These are phyloP conservation scores for Hydrozoanthus tunicans DNA, from an alignment of 64 coral and sea anemone species.

Conservation along the genomic window DNA sequence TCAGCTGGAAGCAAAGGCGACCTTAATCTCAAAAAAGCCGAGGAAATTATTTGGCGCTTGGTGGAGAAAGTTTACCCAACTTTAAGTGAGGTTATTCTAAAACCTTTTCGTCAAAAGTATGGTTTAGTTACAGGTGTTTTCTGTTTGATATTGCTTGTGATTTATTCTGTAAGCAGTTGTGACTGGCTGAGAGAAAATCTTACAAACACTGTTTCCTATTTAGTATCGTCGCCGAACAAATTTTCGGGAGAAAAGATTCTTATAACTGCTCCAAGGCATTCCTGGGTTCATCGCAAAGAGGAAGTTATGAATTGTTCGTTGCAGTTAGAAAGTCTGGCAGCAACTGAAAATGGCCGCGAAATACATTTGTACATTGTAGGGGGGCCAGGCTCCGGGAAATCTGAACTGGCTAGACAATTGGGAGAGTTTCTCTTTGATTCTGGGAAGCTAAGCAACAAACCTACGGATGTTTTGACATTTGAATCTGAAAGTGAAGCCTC, in stretches of 20 bases:
- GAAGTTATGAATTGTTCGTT: constrained; percentile 64
- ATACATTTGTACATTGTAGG: constrained; percentile 82
- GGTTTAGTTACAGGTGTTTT: not conserved
- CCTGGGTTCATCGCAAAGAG: constrained; percentile 56
- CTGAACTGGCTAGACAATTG: constrained; percentile 87
- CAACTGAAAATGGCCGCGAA: constrained; percentile 49
- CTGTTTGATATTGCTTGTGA: not conserved
- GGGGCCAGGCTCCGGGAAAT: constrained; percentile 82
- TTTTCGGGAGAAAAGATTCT: constrained; percentile 42
- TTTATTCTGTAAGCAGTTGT: not conserved
- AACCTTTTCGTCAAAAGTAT: constrained; percentile 26
- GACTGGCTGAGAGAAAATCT: not conserved
- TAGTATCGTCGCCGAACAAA: constrained; percentile 4
- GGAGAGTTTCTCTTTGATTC: constrained; percentile 60
- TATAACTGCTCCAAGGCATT: constrained; percentile 69
- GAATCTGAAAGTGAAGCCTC: constrained; percentile 58
- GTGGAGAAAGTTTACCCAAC: constrained; percentile 13
- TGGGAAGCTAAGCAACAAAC: constrained; percentile 29
- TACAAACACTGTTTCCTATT: not conserved
- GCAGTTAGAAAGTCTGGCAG: constrained; percentile 37
- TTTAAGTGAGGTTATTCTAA: constrained; percentile 11
- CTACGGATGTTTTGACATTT: constrained; percentile 77
- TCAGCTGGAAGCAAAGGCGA: not conserved
- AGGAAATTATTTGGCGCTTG: constrained; percentile 28
- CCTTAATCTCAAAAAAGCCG: not conserved